phyloP scores from a whole-genome alignment of 1,140 invertebrate genomes.

The Drosophila nikananu region DNA sequence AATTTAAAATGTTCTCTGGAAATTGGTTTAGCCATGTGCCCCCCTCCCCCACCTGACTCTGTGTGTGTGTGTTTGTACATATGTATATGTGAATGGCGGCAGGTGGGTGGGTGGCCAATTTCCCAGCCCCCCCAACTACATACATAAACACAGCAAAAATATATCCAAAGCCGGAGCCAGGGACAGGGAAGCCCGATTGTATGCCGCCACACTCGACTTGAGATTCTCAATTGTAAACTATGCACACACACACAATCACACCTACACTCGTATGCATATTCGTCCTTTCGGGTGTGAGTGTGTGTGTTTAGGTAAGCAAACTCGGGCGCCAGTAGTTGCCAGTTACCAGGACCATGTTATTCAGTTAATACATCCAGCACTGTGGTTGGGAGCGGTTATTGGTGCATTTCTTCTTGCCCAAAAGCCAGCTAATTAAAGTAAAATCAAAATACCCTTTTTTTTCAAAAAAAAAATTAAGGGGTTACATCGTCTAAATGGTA shows the following conservation, averaged over 20 bases:
- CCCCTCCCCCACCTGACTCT: neutral
- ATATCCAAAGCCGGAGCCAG: slow-evolving; percentile 44
- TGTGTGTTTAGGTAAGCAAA: slow-evolving; percentile 43
- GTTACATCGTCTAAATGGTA: no score
- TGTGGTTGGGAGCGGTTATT: no score
- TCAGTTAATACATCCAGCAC: slow-evolving; percentile 32
- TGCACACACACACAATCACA: slow-evolving; percentile 8
- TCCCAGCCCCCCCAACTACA: neutral
- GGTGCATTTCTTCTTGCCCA: no score
- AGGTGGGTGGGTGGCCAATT: slow-evolving; percentile 51
- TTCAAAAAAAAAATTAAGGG: no score
- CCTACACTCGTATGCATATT: slow-evolving; percentile 1
- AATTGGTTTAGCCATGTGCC: slow-evolving; percentile 71
- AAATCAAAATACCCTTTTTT: no score
- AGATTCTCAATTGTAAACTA: slow-evolving; percentile 63
- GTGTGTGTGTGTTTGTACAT: slow-evolving; percentile 8
- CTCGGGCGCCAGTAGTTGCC: slow-evolving; percentile 49
- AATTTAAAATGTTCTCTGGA: slow-evolving; percentile 80
- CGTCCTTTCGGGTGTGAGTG: slow-evolving; percentile 23
- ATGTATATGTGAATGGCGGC: neutral
- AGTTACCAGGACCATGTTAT: slow-evolving; percentile 42
- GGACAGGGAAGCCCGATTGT: slow-evolving; percentile 1
- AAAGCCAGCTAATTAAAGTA: neutral
- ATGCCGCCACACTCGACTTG: slow-evolving; percentile 57
- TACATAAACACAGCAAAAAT: slow-evolving; percentile 55